A percentile compares a stretch with the other conserved stretches of the same genome.
phyloP scores from a whole-genome alignment of 1,140 invertebrate species.

The Dermatophagoides farinae region DNA sequence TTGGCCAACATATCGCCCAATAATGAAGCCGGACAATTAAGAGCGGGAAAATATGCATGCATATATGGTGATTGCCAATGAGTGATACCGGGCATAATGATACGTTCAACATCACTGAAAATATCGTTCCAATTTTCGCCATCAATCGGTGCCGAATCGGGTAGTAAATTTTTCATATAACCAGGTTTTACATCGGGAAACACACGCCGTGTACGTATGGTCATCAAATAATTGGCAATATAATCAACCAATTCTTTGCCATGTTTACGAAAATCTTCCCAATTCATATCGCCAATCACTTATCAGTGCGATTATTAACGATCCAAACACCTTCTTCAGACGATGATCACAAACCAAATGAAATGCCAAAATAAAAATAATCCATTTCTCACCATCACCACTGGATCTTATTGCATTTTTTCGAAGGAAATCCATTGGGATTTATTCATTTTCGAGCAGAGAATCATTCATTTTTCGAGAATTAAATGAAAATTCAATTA shows the following conservation, averaged over 20 bases:
- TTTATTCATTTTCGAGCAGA: no score
- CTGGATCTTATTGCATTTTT: no score
- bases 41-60: conserved; percentile 84
- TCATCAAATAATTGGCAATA: conserved; percentile 36
- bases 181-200: conserved; percentile 33
- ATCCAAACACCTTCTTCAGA: no score
- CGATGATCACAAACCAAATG: no score
- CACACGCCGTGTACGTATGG: conserved; percentile 41
- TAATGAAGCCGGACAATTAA: conserved; percentile 71
- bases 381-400: no score
- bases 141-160: conserved; percentile 23
- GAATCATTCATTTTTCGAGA: no score
- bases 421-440: no score
- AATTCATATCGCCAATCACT: conserved; percentile 4
- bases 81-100: conserved; percentile 43
- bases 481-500: no score
- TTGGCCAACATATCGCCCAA: conserved; percentile 65
- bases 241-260: conserved; percentile 25
- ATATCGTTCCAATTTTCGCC: conserved; percentile 30
- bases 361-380: no score
- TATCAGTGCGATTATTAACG: background rate
- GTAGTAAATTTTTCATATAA: conserved; percentile 29
- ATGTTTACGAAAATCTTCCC: conserved; percentile 12
- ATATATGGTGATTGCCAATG: conserved; percentile 89
- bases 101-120: conserved; percentile 33